These are phyloP conservation scores for Eulemur rufifrons DNA, from an alignment of 2,113 vertebrate species.

Conservation along the genomic window DNA sequence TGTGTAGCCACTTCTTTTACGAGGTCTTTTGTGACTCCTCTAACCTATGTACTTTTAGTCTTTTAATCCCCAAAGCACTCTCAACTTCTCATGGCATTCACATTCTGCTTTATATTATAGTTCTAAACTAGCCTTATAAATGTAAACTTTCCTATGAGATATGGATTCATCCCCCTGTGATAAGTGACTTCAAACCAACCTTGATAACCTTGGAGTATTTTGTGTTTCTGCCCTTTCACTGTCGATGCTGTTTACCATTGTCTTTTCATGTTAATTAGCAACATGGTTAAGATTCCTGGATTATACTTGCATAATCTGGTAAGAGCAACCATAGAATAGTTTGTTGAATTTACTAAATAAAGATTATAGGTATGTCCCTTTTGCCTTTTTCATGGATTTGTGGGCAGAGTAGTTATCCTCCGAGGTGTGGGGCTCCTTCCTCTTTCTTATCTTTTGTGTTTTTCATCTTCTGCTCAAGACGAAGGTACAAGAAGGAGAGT, in stretches of 20 bases:
- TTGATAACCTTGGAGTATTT: neutral
- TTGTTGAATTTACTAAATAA: conserved; percentile 15
- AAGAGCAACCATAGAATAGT: neutral
- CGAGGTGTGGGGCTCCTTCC: neutral
- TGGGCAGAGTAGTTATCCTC: neutral
- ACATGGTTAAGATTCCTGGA: conserved; percentile 42
- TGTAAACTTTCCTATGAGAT: conserved; percentile 10
- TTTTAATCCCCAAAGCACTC: conserved; percentile 6
- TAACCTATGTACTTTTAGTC: neutral
- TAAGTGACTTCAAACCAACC: neutral
- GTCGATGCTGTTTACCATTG: neutral
- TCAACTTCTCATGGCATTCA: neutral
- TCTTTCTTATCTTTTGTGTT: too few relatives aligned
- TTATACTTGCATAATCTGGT: conserved; percentile 4
- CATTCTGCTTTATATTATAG: neutral
- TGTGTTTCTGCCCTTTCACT: neutral
- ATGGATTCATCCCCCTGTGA: neutral
- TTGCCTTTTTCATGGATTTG: neutral
- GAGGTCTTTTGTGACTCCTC: neutral
- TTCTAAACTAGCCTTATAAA: neutral
- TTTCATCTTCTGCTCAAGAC: too few relatives aligned
- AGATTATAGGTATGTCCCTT: neutral
- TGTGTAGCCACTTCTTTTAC: neutral
- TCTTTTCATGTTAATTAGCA: neutral
- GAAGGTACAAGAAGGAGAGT: neutral